phyloP scores from a whole-genome alignment of 2,113 vertebrate species.

The Sterna hirundo region DNA sequence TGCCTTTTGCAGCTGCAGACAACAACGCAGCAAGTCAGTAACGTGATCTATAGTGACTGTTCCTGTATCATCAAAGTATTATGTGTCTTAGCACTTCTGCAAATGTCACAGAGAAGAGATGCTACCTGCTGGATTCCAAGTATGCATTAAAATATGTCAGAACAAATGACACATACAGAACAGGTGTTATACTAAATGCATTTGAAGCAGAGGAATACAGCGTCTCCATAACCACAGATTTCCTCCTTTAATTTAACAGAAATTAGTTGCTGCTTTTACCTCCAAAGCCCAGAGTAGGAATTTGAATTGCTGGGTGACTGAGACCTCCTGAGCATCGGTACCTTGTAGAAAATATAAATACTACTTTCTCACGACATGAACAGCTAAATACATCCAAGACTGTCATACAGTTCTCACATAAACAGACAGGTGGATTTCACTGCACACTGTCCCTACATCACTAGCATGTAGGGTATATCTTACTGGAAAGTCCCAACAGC shows the following conservation, averaged over 20 bases:
- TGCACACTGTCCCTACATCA: not conserved
- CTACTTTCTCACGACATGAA: not conserved
- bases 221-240: not conserved
- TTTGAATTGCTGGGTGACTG: not conserved
- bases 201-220: not conserved
- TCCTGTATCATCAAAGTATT: not conserved
- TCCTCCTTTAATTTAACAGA: not conserved
- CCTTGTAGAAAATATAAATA: not conserved
- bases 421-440: not conserved
- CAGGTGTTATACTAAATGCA: not conserved
- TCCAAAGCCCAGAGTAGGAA: not conserved
- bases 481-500: not conserved
- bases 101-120: not conserved
- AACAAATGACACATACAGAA: not conserved
- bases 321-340: not conserved
- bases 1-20: not conserved
- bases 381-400: not conserved
- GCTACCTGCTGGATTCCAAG: not conserved
- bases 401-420: rapidly evolving
- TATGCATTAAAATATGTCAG: not conserved
- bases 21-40: not conserved
- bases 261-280: not conserved
- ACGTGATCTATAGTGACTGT: rapidly evolving
- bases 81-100: not conserved
- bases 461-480: rapidly evolving